phyloP scores from a whole-genome alignment of 2,797 vertebrate genomes.

The Tragopan temminckii region DNA sequence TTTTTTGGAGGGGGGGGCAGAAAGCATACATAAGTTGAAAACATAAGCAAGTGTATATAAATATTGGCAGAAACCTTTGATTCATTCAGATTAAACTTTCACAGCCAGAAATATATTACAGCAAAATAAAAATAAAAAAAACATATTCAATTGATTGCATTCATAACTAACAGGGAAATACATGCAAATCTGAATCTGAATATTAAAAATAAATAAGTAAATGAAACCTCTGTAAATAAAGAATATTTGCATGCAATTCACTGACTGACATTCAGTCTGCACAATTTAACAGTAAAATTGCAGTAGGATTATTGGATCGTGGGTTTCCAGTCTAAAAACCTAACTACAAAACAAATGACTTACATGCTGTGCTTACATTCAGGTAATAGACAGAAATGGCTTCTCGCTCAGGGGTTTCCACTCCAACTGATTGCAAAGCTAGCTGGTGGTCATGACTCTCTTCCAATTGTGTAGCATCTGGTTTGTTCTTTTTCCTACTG shows the following conservation, averaged over 20 bases:
- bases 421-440: neutral
- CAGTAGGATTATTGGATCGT: slow-evolving; percentile 10
- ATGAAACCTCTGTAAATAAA: neutral
- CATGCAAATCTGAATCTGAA: neutral
- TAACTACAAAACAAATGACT: slow-evolving; percentile 18
- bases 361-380: slow-evolving; percentile 41
- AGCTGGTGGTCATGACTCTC: neutral
- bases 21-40: neutral
- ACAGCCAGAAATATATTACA: neutral
- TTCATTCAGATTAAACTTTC: neutral
- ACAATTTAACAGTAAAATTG: neutral
- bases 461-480: neutral
- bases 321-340: slow-evolving; percentile 9
- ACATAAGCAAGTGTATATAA: neutral
- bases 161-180: neutral
- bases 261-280: neutral
- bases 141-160: neutral
- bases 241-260: neutral
- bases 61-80: neutral
- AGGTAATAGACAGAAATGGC: slow-evolving; percentile 13
- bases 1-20: neutral
- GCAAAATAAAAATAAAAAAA: neutral
- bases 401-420: neutral
- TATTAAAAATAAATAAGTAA: neutral
- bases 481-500: slow-evolving; percentile 1